These are phyloP conservation scores for Hemaris fuciformis DNA, from an alignment of 2,888 invertebrate genomes.

Conservation along the genomic window DNA sequence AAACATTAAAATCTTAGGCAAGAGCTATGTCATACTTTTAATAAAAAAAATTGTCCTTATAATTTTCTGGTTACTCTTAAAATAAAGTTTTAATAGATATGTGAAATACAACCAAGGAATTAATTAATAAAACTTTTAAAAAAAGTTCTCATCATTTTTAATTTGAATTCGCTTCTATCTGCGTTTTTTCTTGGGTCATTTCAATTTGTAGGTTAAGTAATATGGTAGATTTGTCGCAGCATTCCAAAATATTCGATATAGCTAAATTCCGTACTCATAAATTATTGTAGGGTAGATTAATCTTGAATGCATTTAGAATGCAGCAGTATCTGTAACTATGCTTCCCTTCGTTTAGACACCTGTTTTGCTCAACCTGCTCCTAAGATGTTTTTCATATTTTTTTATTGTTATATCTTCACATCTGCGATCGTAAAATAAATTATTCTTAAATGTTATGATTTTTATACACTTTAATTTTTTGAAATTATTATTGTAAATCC, in stretches of 20 bases:
- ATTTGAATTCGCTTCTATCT: not conserved
- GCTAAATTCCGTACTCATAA: not conserved
- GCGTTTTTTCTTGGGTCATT: not conserved
- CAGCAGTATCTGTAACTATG: not conserved
- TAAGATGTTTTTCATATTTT: not conserved
- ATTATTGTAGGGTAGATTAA: not conserved
- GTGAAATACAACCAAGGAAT: not conserved
- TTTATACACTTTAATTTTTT: too few relatives aligned
- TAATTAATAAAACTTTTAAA: not conserved
- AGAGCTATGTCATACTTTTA: too few relatives aligned
- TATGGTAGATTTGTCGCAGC: not conserved
- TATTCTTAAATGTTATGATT: not conserved
- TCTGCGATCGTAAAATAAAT: not conserved
- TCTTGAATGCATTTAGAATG: not conserved
- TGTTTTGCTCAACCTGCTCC: not conserved
- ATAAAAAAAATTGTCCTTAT: too few relatives aligned
- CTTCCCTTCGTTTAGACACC: not conserved
- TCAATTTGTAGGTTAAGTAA: not conserved
- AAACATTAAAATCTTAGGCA: too few relatives aligned
- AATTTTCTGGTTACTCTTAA: too few relatives aligned
- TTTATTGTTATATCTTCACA: not conserved
- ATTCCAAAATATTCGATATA: not conserved
- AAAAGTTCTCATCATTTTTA: not conserved
- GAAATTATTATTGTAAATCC: too few relatives aligned
- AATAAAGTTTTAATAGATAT: not conserved